Evolutionary conservation across 2,113 vertebrate genomes (phyloP).

Genomic region (Chionis minor): DNA sequence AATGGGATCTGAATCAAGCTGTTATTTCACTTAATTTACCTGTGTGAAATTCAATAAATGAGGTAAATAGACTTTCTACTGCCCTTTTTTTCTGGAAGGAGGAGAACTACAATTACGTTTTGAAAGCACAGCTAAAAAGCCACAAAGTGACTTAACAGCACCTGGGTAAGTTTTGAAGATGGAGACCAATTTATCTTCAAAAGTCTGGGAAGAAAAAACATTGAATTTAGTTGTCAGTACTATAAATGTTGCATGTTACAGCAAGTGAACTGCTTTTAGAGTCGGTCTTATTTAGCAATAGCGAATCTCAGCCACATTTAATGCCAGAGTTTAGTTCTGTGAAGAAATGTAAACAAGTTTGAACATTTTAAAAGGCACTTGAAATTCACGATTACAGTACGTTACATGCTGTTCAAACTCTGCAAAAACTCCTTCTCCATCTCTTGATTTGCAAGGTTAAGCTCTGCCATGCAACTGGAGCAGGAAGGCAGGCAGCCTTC

Average conservation of each 20-base stretch:
- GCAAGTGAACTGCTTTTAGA: conserved; percentile 22
- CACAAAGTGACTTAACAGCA: conserved; percentile 45
- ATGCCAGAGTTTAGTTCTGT: background rate
- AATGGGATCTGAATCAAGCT: conserved; percentile 4
- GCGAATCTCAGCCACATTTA: background rate
- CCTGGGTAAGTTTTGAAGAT: conserved; percentile 47
- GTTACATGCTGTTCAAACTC: background rate
- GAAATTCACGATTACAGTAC: background rate
- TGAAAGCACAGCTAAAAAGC: conserved; percentile 41
- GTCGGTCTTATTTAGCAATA: background rate
- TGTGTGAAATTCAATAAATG: conserved; percentile 4
- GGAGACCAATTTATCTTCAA: conserved; percentile 46
- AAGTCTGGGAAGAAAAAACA: conserved; percentile 22
- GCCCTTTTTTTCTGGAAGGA: background rate
- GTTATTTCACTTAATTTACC: conserved; percentile 27
- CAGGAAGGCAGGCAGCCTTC: background rate
- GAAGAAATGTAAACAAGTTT: background rate
- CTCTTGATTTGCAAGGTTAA: background rate
- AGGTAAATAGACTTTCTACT: background rate
- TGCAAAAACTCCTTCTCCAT: background rate
- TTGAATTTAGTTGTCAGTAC: background rate
- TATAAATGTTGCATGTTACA: conserved; percentile 32
- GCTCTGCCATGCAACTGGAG: background rate
- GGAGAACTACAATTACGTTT: conserved; percentile 17
- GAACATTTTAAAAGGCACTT: background rate